phyloP scores from a whole-genome alignment of 2,113 vertebrate genomes.

The Zapornia atra region DNA sequence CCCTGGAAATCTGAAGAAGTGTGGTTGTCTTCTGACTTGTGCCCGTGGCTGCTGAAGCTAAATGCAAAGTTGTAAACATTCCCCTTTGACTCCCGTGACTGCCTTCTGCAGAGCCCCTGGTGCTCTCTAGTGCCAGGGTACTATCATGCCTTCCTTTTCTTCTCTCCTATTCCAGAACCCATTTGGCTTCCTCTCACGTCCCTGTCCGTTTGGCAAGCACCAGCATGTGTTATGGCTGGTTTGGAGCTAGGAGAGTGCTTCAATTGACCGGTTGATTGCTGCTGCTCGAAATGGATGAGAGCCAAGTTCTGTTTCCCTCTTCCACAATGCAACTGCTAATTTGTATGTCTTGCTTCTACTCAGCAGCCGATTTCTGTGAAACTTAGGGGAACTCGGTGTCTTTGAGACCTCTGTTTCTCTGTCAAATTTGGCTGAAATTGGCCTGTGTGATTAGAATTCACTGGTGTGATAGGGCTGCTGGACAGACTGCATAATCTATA shows the following conservation, averaged over 20 bases:
- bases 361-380: background rate
- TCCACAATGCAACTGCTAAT: slow-evolving; percentile 30
- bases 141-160: background rate
- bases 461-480: background rate
- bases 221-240: slow-evolving; percentile 43
- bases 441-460: background rate
- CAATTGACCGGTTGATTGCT: slow-evolving; percentile 50
- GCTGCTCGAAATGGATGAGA: slow-evolving; percentile 8
- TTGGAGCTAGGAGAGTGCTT: slow-evolving; percentile 20
- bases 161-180: background rate
- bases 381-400: background rate
- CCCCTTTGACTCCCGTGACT: rapidly evolving
- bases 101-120: background rate
- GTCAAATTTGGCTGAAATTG: slow-evolving; percentile 18
- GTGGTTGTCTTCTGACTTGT: background rate
- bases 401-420: slow-evolving; percentile 27
- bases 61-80: background rate
- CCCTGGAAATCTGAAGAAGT: background rate
- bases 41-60: background rate
- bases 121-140: background rate
- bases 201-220: slow-evolving; percentile 8
- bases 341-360: slow-evolving; percentile 36
- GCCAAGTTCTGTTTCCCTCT: slow-evolving; percentile 42
- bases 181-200: slow-evolving; percentile 2
- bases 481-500: background rate